A percentile compares a stretch with the other conserved stretches of the same genome.
These are phyloP conservation scores for Sphinx pinastri DNA, from an alignment of 2,888 invertebrate species.

Conservation along the genomic window DNA sequence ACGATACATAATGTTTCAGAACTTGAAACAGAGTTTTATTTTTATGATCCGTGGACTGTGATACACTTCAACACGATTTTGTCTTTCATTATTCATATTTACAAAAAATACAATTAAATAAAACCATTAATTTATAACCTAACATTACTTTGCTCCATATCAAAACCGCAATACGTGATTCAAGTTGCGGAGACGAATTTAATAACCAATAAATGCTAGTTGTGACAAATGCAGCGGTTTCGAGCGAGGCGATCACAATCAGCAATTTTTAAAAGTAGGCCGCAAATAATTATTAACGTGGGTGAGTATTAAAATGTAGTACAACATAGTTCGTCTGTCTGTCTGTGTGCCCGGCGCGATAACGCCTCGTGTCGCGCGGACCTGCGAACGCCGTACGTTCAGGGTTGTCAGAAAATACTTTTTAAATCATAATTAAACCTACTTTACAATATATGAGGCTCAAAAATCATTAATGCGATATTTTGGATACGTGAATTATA, in stretches of 20 bases:
- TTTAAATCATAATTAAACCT: slow-evolving; percentile 26
- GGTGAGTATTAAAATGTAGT: slow-evolving; percentile 59
- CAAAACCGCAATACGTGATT: not conserved
- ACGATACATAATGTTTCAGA: slow-evolving; percentile 29
- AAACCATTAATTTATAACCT: not conserved
- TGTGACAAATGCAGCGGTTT: slow-evolving; percentile 35
- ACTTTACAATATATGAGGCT: slow-evolving; percentile 29
- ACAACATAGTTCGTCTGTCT: slow-evolving; percentile 62
- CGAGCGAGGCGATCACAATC: slow-evolving; percentile 40
- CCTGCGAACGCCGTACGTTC: slow-evolving; percentile 46
- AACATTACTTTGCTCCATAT: not conserved
- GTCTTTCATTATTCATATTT: not conserved
- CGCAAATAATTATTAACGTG: slow-evolving; percentile 55
- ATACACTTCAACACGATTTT: not conserved
- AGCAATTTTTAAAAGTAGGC: slow-evolving; percentile 50
- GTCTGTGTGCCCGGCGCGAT: slow-evolving; percentile 72
- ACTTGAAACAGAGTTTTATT: not conserved
- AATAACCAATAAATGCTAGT: not conserved
- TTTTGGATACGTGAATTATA: no score
- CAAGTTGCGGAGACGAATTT: not conserved
- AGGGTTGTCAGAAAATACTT: slow-evolving; percentile 62
- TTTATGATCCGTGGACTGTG: not conserved
- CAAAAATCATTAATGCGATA: no score
- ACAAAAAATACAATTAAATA: not conserved
- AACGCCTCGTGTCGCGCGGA: slow-evolving; percentile 69